These are phyloP conservation scores for Nannoperca obscura DNA, from an alignment of 2,797 vertebrate species.

Conservation along the genomic window DNA sequence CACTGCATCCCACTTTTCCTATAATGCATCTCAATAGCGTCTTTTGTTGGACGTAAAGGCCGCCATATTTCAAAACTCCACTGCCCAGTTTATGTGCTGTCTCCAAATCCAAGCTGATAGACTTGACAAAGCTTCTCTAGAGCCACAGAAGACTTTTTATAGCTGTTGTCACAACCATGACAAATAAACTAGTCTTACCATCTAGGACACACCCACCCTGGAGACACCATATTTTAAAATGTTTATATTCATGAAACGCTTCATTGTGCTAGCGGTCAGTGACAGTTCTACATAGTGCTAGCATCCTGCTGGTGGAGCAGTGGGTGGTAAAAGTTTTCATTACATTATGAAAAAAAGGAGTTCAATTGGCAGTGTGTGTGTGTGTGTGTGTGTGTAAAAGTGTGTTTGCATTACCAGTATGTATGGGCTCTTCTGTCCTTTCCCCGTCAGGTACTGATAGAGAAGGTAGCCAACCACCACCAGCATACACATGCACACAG, in stretches of 20 bases:
- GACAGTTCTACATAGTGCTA: not conserved
- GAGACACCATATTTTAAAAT: not conserved
- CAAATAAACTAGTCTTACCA: not conserved
- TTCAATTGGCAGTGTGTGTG: not conserved
- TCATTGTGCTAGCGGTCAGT: not conserved
- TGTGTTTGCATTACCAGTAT: conserved; percentile 68
- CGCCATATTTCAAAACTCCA: too few species aligned
- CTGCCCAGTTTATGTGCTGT: not conserved
- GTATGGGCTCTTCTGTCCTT: conserved; percentile 62
- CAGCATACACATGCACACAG: conserved; percentile 60
- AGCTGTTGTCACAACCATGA: not conserved
- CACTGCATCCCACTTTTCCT: not conserved
- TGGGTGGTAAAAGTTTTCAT: not conserved
- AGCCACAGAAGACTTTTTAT: not conserved
- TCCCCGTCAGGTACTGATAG: conserved; percentile 66
- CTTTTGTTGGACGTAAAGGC: not conserved
- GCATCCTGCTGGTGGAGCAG: not conserved
- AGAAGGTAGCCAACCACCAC: conserved; percentile 64
- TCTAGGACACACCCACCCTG: not conserved
- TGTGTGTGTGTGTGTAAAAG: conserved; percentile 5
- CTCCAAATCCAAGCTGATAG: not conserved
- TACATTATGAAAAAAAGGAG: not conserved
- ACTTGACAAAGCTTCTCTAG: not conserved
- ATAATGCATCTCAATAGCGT: not conserved
- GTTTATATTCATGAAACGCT: not conserved